Base-by-base conservation (phyloP, 1,140 invertebrate species). In the Drosophila equinoxialis region DNA sequence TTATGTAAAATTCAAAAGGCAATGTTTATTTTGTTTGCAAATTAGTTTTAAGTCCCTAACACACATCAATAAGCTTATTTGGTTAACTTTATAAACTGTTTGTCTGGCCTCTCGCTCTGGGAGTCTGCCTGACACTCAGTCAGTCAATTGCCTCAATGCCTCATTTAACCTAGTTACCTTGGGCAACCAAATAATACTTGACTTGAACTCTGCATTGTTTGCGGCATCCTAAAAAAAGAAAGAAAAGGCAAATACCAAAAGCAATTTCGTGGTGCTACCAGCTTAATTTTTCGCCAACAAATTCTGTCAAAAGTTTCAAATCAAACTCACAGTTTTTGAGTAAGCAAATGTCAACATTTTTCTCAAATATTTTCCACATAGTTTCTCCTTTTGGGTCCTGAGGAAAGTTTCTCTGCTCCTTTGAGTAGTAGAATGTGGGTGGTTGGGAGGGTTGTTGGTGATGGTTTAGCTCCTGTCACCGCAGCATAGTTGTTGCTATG, bases 401-500 rank as follows among this genome's bases (percentile, higher is more conserved):
- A 7, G 17, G 2, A 51, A 10, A 51, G 6, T 51, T 23, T 23
- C 17, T 23, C 6, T 23, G 20, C 20, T 51, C 45, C 45, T 51
- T 51, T 51, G 45, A 20, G 45, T 20, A 57, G 45, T 20, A 57
- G 63, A 71, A 63, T 10, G 17, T 3, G 8, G 17, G 17, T 20
- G 45, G 8, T 6, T 8, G 45, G 14, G 7, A 8, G 45, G 45
- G 6, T 17, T 3, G 14, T 7, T 14, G 14, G 3, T 4, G 17
- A 20, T 51, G 45, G 68, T 71, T 55, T 55, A 82, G 79, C 72
- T 76, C 74, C 59, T 70, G 78, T 86, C 72, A 65, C 83, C 76
- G 63, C 73, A 71, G 75, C 74, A 87, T 86, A 87, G 82, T 82
- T 87, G 71, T 39, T 61, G 42, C 64, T 70, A 51, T 71, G 65